Evolutionary conservation across 2,797 vertebrate species (phyloP).

Genomic region (Chloroceryle amazona): DNA sequence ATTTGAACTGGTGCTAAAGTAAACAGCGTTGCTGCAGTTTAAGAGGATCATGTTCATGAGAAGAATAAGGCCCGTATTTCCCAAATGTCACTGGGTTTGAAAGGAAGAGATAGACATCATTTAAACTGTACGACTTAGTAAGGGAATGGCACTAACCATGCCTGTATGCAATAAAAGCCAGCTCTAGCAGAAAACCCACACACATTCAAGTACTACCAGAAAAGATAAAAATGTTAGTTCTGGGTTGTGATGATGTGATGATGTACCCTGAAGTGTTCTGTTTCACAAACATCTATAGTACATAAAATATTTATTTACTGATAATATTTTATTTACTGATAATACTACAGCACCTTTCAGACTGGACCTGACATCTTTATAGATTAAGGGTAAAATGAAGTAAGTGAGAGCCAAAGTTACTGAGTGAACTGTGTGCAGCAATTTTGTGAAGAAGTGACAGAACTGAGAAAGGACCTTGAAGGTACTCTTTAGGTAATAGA

Average conservation of each 20-base stretch:
- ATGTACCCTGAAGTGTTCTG: background rate
- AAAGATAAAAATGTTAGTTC: background rate
- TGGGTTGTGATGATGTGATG: rapidly evolving
- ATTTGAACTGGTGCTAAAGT: background rate
- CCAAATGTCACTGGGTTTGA: background rate
- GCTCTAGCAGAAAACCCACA: background rate
- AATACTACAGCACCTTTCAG: background rate
- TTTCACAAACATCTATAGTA: background rate
- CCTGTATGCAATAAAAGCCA: background rate
- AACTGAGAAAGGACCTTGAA: background rate
- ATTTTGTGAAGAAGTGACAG: background rate
- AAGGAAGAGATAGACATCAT: background rate
- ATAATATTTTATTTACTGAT: background rate
- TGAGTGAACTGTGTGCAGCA: background rate
- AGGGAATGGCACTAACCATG: background rate
- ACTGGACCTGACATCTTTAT: background rate
- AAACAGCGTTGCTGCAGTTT: background rate
- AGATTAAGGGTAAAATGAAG: background rate
- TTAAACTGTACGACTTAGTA: background rate
- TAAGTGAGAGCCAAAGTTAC: background rate
- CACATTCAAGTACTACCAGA: background rate
- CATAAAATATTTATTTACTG: background rate
- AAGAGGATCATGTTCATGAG: background rate
- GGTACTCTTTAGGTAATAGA: background rate
- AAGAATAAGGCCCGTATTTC: background rate